Conservation (phyloP, 2,888 invertebrate genomes). For the Iphiclides podalirius region DNA sequence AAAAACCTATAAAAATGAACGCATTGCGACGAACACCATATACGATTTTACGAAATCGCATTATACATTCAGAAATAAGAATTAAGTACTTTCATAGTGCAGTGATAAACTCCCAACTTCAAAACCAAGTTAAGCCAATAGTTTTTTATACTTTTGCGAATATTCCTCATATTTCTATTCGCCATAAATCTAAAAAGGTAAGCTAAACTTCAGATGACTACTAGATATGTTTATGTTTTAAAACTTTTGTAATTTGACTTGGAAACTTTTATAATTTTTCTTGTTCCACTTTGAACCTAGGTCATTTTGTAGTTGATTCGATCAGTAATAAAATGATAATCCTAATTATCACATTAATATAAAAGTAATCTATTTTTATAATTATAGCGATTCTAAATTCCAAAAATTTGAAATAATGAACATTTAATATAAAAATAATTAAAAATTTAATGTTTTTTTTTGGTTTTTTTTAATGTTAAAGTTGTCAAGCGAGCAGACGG, state of each 20-base stretch:
- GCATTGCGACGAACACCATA: constrained; percentile 35
- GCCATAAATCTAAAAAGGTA: constrained; percentile 66
- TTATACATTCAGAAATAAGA: constrained; percentile 29
- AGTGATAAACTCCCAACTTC: constrained; percentile 37
- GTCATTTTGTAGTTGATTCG: background rate
- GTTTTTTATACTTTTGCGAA: constrained; percentile 27
- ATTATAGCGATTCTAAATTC: background rate
- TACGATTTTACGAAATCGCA: constrained; percentile 1
- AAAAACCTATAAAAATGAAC: constrained; percentile 32
- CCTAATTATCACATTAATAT: background rate
- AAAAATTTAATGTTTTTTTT: no score
- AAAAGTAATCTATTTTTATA: background rate
- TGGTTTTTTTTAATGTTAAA: no score
- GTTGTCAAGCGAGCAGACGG: no score
- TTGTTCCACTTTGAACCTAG: background rate
- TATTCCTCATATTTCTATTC: constrained; percentile 34
- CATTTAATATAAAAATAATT: no score
- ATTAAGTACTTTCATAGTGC: constrained; percentile 32
- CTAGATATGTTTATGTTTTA: background rate
- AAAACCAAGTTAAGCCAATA: constrained; percentile 42
- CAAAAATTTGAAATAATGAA: no score
- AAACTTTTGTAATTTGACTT: no score
- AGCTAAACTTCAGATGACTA: constrained; percentile 4
- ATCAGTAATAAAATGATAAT: no score
- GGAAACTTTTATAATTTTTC: no score